Evolutionary conservation across 2,888 invertebrate genomes (phyloP).

Genomic region (Nemoura dubitans): DNA sequence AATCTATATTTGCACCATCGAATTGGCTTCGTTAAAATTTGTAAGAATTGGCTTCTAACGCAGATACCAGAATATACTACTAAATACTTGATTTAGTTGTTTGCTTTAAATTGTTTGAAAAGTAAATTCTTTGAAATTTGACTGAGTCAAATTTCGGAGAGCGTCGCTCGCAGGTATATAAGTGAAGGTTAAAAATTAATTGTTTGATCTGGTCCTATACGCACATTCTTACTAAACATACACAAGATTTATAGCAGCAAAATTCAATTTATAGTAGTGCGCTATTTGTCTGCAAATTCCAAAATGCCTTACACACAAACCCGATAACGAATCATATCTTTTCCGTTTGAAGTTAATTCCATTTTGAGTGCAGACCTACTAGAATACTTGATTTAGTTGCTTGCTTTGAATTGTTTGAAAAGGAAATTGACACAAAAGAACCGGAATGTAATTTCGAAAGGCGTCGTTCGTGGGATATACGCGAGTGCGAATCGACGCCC

Average conservation of each 20-base stretch:
- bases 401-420: constrained; percentile 30
- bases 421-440: constrained; percentile 35
- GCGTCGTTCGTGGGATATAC: not conserved
- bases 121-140: constrained; percentile 18
- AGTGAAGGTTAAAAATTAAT: too few species aligned
- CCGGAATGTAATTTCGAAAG: constrained; percentile 36
- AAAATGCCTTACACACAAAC: not conserved
- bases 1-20: too few species aligned
- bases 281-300: too few species aligned
- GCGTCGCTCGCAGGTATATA: not conserved
- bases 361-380: not conserved
- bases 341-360: not conserved
- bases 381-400: constrained; percentile 27
- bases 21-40: too few species aligned
- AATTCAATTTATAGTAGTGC: too few species aligned
- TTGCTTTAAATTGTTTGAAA: constrained; percentile 27
- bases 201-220: too few species aligned
- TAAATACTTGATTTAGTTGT: constrained; percentile 28
- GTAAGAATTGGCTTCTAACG: too few species aligned
- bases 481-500: not conserved
- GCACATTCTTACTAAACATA: too few species aligned
- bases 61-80: too few species aligned
- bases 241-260: too few species aligned
- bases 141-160: constrained; percentile 29
- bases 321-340: not conserved